Conservation (phyloP, 1,140 invertebrate species). For the Drosophila arawakana region DNA sequence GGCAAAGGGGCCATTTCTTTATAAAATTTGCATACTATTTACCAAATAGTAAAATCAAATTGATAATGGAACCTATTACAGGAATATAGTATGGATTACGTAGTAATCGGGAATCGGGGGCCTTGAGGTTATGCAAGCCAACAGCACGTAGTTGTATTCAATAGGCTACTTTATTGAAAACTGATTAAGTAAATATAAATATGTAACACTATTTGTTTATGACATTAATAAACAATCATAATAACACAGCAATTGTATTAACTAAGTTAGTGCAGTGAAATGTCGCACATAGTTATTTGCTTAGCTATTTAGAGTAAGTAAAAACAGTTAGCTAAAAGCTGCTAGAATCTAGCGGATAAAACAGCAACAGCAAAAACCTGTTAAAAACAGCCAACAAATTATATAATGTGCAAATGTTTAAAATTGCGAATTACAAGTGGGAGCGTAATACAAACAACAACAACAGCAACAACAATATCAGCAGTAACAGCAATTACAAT, state of each 20-base stretch:
- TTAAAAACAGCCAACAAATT: slow-evolving; percentile 52
- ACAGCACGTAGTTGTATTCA: background rate
- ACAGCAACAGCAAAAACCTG: slow-evolving; percentile 33
- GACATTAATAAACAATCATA: background rate
- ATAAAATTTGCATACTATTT: slow-evolving; percentile 11
- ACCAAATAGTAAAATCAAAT: slow-evolving; percentile 23
- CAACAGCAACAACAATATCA: slow-evolving; percentile 18
- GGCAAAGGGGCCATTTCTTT: slow-evolving; percentile 23
- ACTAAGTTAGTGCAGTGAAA: background rate
- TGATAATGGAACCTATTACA: slow-evolving; percentile 33
- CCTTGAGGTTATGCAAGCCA: slow-evolving; percentile 35
- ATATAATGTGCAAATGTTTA: slow-evolving; percentile 70
- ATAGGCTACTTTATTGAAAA: slow-evolving; percentile 8
- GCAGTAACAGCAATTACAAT: slow-evolving; percentile 18
- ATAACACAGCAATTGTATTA: background rate
- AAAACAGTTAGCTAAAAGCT: slow-evolving; percentile 62
- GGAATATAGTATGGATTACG: slow-evolving; percentile 11
- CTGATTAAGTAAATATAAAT: slow-evolving; percentile 2
- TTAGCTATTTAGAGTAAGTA: slow-evolving; percentile 19
- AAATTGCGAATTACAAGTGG: slow-evolving; percentile 78
- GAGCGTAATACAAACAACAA: slow-evolving; percentile 47
- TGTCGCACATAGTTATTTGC: background rate
- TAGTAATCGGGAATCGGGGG: slow-evolving; percentile 24
- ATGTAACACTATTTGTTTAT: background rate
- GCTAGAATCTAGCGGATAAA: slow-evolving; percentile 58